Conservation (phyloP, 2,888 invertebrate genomes). For the Hemaris fuciformis region DNA sequence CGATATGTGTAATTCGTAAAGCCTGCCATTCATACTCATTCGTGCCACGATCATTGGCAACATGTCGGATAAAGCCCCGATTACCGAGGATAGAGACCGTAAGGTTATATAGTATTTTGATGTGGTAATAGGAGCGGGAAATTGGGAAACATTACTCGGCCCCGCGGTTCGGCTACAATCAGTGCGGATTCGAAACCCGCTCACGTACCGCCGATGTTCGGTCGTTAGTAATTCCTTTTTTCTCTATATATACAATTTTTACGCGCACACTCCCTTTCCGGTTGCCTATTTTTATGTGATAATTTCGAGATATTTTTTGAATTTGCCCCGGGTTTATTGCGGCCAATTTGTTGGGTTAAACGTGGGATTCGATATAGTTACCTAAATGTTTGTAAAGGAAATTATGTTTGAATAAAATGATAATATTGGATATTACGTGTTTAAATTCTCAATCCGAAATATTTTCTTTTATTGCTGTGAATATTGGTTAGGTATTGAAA, state of each 20-base stretch:
- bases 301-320: background rate
- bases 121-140: conserved; percentile 29
- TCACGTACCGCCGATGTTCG: conserved; percentile 41
- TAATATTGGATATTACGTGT: background rate
- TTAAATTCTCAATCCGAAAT: background rate
- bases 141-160: conserved; percentile 41
- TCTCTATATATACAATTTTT: conserved; percentile 8
- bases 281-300: conserved; percentile 5
- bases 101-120: conserved; percentile 18
- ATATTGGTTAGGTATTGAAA: background rate
- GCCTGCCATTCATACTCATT: conserved; percentile 7
- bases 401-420: background rate
- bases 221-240: conserved; percentile 40
- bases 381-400: background rate
- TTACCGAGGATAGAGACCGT: conserved; percentile 3
- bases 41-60: background rate
- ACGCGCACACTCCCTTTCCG: background rate
- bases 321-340: background rate
- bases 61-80: conserved; percentile 5
- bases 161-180: conserved; percentile 27
- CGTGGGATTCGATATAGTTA: background rate
- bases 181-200: conserved; percentile 30
- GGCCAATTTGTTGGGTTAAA: background rate
- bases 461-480: background rate
- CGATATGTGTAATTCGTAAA: conserved; percentile 4